Percentiles rank a stretch among this genome's conserved stretches.
phyloP scores from a whole-genome alignment of 1,140 invertebrate genomes.

The Dinothrombium tinctorium region DNA sequence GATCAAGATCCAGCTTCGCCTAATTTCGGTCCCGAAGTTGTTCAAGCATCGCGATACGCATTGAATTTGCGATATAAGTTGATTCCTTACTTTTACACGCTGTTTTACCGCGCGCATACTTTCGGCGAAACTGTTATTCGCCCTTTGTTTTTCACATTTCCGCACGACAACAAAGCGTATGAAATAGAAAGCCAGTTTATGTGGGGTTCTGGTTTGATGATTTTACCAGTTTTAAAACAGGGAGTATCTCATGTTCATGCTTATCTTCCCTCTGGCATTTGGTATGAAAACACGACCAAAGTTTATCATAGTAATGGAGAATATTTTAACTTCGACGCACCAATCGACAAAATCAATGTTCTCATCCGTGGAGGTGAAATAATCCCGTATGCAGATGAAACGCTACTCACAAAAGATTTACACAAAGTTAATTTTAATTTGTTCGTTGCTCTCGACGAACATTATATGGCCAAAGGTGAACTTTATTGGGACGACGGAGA shows the following conservation, averaged over 20 bases:
- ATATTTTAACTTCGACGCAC: conserved; percentile 28
- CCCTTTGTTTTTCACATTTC: conserved; percentile 16
- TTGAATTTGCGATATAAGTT: conserved; percentile 41
- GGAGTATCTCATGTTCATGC: conserved; percentile 24
- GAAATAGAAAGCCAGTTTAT: conserved; percentile 40
- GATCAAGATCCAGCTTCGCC: conserved; percentile 19
- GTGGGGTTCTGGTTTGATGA: conserved; percentile 22
- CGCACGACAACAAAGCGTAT: conserved; percentile 36
- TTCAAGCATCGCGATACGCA: conserved; percentile 34
- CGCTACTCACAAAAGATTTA: conserved; percentile 34
- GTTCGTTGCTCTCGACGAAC: conserved; percentile 29
- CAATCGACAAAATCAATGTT: conserved; percentile 36
- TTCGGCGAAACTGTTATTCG: not conserved
- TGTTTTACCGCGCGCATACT: conserved; percentile 14
- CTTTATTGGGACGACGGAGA: conserved; percentile 57
- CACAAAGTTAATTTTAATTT: conserved; percentile 33
- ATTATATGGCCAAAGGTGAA: conserved; percentile 31
- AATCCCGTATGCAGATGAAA: conserved; percentile 38
- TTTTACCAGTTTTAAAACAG: conserved; percentile 19
- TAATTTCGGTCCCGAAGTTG: conserved; percentile 35
- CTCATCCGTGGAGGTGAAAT: conserved; percentile 43
- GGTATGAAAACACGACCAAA: conserved; percentile 29
- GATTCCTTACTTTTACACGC: conserved; percentile 42
- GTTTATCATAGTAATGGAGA: conserved; percentile 27
- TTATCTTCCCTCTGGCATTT: conserved; percentile 41